phyloP scores from a whole-genome alignment of 2,888 invertebrate genomes.

The Calameuta filiformis region DNA sequence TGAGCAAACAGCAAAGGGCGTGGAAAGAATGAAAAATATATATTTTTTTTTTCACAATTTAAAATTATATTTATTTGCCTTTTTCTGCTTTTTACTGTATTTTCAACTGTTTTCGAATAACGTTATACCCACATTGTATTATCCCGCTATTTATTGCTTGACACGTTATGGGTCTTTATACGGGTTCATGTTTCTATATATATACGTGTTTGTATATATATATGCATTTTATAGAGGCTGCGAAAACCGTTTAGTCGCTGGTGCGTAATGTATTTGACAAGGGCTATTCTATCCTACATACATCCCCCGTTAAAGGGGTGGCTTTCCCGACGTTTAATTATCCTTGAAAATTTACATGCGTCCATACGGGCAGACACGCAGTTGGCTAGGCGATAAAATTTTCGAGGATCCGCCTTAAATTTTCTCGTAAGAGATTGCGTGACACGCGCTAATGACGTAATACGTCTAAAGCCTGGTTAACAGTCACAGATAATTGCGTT shows the following conservation, averaged over 20 bases:
- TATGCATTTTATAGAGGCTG: not conserved
- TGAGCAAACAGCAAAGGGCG: not conserved
- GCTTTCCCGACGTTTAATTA: not conserved
- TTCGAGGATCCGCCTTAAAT: not conserved
- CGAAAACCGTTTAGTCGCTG: not conserved
- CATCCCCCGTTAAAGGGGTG: not conserved
- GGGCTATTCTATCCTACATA: not conserved
- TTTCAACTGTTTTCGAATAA: not conserved
- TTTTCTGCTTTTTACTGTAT: not conserved
- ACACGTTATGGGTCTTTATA: not conserved
- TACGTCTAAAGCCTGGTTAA: not conserved
- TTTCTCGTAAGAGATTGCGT: not conserved
- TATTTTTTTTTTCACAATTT: not conserved
- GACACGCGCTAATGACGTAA: not conserved
- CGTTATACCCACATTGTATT: not conserved
- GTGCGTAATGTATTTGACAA: not conserved
- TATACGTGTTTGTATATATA: not conserved
- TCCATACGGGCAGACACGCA: not conserved
- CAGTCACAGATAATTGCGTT: not conserved
- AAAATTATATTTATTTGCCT: not conserved
- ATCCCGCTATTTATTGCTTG: not conserved
- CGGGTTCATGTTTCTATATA: not conserved
- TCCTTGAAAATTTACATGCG: not conserved
- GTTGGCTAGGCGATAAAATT: not conserved
- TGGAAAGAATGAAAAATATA: not conserved